Evolutionary conservation across 1,140 invertebrate genomes (phyloP).

Genomic region (Panulirus ornatus): DNA sequence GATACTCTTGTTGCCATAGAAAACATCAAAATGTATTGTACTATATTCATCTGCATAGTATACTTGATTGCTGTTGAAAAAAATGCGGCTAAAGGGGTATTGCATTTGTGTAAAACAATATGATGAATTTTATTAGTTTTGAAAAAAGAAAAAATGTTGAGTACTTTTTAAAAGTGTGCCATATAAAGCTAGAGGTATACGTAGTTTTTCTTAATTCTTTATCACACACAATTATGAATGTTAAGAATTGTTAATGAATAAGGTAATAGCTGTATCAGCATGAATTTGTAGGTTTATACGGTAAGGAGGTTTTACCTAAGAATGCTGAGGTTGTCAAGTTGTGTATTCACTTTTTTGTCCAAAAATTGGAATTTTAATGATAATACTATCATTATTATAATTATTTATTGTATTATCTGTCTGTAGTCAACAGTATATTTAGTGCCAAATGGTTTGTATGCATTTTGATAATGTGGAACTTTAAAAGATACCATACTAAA

Average conservation of each 20-base stretch:
- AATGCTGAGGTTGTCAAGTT: slow-evolving; percentile 1
- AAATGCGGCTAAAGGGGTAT: background rate
- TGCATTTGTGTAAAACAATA: background rate
- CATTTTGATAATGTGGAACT: slow-evolving; percentile 20
- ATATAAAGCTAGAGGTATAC: slow-evolving; percentile 22
- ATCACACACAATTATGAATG: background rate
- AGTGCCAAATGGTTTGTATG: slow-evolving; percentile 47
- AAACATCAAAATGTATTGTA: slow-evolving; percentile 15
- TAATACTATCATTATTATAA: background rate
- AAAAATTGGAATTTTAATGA: background rate
- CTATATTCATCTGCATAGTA: slow-evolving; percentile 16
- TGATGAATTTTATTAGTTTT: slow-evolving; percentile 12
- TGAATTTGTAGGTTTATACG: background rate
- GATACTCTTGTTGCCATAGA: background rate
- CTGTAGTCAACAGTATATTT: slow-evolving; percentile 42
- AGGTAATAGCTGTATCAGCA: slow-evolving; percentile 5
- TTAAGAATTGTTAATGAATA: background rate
- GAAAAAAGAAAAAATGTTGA: background rate
- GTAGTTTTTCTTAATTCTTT: background rate
- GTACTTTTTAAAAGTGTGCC: slow-evolving; percentile 34
- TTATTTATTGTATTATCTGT: slow-evolving; percentile 20
- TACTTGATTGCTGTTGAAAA: slow-evolving; percentile 13
- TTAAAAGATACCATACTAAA: background rate
- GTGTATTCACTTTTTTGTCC: background rate
- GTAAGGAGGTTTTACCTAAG: background rate